These are phyloP conservation scores for Drosophila ambigua DNA, from an alignment of 1,140 invertebrate species.

Conservation along the genomic window DNA sequence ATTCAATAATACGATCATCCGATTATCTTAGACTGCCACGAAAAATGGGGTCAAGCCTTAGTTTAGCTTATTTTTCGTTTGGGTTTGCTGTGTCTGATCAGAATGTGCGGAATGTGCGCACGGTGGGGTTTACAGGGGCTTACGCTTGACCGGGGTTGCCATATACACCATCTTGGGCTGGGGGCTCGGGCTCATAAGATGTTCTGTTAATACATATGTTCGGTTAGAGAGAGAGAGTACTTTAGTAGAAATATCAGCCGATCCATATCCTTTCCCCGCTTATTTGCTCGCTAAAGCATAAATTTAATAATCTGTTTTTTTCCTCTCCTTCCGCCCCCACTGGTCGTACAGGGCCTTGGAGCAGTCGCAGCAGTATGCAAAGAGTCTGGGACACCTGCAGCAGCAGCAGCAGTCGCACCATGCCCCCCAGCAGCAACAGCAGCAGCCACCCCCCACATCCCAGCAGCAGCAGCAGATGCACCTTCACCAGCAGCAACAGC, in stretches of 20 bases:
- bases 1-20: slow-evolving; percentile 36
- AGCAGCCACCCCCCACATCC: slow-evolving; percentile 55
- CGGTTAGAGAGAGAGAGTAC: too few relatives aligned
- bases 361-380: slow-evolving; percentile 70
- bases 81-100: not conserved
- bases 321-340: slow-evolving; percentile 30
- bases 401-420: slow-evolving; percentile 45
- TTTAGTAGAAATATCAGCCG: too few relatives aligned
- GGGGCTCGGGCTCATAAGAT: too few relatives aligned
- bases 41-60: slow-evolving; percentile 56
- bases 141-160: too few relatives aligned
- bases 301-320: slow-evolving; percentile 73
- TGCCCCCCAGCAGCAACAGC: slow-evolving; percentile 59
- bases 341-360: slow-evolving; percentile 81
- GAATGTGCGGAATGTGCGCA: too few relatives aligned
- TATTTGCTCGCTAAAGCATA: slow-evolving; percentile 7
- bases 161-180: too few relatives aligned
- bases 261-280: too few relatives aligned
- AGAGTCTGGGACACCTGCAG: slow-evolving; percentile 61
- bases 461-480: slow-evolving; percentile 63
- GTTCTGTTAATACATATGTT: too few relatives aligned
- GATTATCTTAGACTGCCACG: slow-evolving; percentile 59
- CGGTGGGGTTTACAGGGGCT: too few relatives aligned
- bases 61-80: slow-evolving; percentile 16
- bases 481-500: slow-evolving; percentile 52